These are phyloP conservation scores for Aradophagus sp. DNA, from an alignment of 1,140 invertebrate species.

Conservation along the genomic window DNA sequence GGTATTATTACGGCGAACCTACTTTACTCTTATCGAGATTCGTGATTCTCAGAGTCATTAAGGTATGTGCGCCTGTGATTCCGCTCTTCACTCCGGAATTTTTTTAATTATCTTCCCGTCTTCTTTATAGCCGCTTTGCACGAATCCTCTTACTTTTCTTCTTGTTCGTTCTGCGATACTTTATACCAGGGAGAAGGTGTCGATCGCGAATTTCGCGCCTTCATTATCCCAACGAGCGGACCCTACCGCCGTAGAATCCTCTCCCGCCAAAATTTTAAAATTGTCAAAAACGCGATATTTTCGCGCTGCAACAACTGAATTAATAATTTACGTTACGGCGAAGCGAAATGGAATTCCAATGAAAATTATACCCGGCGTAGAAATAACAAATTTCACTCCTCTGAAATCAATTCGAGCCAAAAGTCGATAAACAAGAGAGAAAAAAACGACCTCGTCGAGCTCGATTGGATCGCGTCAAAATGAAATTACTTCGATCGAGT, in stretches of 20 bases:
- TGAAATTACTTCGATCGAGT: constrained; percentile 24
- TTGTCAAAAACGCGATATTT: no score
- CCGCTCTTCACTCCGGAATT: constrained; percentile 28
- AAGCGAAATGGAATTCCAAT: constrained; percentile 17
- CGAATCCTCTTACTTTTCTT: constrained; percentile 34
- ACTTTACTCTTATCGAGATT: constrained; percentile 52
- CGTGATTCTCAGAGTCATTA: constrained; percentile 53
- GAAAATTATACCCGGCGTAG: constrained; percentile 5
- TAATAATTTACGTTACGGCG: constrained; percentile 6
- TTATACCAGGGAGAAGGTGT: no score
- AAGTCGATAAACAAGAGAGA: constrained; percentile 24
- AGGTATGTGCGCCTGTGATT: constrained; percentile 50
- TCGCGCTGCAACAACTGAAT: constrained; percentile 25
- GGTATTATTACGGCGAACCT: constrained; percentile 38
- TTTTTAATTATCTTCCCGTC: constrained; percentile 51
- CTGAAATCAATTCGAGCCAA: constrained; percentile 27
- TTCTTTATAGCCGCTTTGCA: constrained; percentile 47
- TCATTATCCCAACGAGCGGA: constrained; percentile 48
- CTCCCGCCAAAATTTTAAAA: no score
- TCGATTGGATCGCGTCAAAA: constrained; percentile 14
- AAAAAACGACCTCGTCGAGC: background rate
- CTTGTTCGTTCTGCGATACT: no score
- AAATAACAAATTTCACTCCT: constrained; percentile 12
- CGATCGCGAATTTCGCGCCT: constrained; percentile 21
- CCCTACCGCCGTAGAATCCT: constrained; percentile 40